Evolutionary conservation across 2,888 invertebrate genomes (phyloP), one percentile per base, ranked within the genome.

Genomic region (Nomada fucata): DNA sequence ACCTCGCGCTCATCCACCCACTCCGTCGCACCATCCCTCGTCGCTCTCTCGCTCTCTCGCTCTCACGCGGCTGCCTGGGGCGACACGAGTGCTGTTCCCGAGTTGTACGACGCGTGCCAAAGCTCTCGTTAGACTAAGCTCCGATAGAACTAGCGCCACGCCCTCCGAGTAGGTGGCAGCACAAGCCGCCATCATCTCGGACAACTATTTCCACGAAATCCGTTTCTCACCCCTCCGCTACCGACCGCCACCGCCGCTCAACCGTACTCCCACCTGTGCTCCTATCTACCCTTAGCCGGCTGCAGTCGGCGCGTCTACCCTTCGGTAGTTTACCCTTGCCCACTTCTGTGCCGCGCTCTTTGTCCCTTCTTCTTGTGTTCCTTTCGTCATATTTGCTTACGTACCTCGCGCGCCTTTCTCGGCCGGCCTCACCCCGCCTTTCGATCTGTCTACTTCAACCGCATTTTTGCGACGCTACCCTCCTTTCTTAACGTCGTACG

Each of bases 71-170:
- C 65, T 59, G 47, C 5, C 77, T 57, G 44, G 73, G 74, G 57
- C 67, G 68, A 78, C 70, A 65, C 84, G 76, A 79, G 55, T 65
- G 81, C 80, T 76, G 79, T 77, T 76, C 79, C 69, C 63, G 59
- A 75, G 68, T 80, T 85, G 87, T 91, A 87, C 87, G 87, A 87
- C 92, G 87, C 89, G 90, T 89, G 85, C 89, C 85, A 89, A 82
- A 86, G 90, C 90, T 90, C 89, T 90, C 90, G 89, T 91, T 86
- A 83, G 78, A 92, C 92, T 92, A 89, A 91, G 81, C 85, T 86
- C 84, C 77, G 85, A 84, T 80, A 78, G 87, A 90, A 86, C 91
- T 91, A 89, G 91, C 92, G 91, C 92, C 92, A 92, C 92, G 92
- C 92, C 92, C 92, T 92, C 91, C 89, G 82, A 84, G 88, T 86